These are phyloP conservation scores for Epistrophe grossulariae DNA, from an alignment of 2,888 invertebrate genomes.

Conservation along the genomic window DNA sequence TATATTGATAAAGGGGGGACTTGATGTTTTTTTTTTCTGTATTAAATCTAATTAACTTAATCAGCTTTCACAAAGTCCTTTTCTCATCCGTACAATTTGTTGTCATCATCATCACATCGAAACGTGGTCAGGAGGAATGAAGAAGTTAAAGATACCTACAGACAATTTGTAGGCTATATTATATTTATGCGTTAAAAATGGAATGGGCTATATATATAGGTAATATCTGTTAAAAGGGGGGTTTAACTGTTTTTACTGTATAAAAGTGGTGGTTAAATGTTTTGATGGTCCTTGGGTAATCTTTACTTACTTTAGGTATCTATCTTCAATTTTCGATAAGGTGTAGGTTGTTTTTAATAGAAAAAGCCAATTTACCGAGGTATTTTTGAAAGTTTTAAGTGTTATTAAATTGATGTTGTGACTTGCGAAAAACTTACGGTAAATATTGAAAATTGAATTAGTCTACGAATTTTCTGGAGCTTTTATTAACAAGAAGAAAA, in stretches of 20 bases:
- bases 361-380: background rate
- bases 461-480: too few relatives aligned
- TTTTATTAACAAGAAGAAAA: too few relatives aligned
- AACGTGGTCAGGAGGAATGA: background rate
- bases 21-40: conserved; percentile 7
- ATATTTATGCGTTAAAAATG: too few relatives aligned
- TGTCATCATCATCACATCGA: background rate
- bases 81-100: background rate
- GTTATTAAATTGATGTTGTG: background rate
- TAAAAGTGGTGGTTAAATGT: background rate
- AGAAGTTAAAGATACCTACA: background rate
- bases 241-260: background rate
- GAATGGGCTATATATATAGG: too few relatives aligned
- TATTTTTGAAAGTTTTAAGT: background rate
- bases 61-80: background rate
- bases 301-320: background rate
- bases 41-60: conserved; percentile 8
- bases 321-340: background rate
- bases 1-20: background rate
- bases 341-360: background rate
- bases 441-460: too few relatives aligned
- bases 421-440: background rate
- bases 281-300: background rate
- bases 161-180: too few relatives aligned
- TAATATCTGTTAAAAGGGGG: background rate